Conservation (phyloP, 1,140 invertebrate genomes). For the Heliconius nattereri region DNA sequence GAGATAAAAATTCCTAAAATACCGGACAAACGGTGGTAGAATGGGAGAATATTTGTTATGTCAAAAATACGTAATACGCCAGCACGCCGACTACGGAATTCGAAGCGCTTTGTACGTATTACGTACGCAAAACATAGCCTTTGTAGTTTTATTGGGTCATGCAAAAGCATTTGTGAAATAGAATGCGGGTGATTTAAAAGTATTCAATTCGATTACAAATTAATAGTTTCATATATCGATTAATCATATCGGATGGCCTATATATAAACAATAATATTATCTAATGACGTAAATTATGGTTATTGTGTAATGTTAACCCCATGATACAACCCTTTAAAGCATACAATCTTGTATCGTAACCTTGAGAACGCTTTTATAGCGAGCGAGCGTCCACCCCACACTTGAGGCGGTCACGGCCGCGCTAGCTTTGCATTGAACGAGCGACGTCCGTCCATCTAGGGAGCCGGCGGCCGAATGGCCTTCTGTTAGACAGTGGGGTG, state of each 20-base stretch:
- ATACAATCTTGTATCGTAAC: conserved; percentile 45
- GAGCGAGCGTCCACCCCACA: conserved; percentile 61
- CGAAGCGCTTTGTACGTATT: conserved; percentile 2
- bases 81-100: conserved; percentile 20
- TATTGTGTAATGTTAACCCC: neutral
- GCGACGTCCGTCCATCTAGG: conserved; percentile 64
- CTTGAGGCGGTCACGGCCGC: conserved; percentile 72
- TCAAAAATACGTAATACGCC: conserved; percentile 27
- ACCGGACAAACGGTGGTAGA: conserved; percentile 1
- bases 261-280: too few species aligned
- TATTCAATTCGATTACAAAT: neutral
- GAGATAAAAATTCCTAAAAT: neutral
- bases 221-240: neutral
- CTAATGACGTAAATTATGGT: neutral
- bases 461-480: conserved; percentile 66
- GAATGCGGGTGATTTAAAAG: neutral
- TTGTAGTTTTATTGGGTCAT: conserved; percentile 26
- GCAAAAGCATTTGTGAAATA: conserved; percentile 18
- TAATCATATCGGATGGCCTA: neutral
- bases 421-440: conserved; percentile 46
- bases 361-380: conserved; percentile 66
- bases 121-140: conserved; percentile 30
- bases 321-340: neutral
- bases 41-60: conserved; percentile 15
- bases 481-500: conserved; percentile 53